Evolutionary conservation across 2,113 vertebrate genomes (phyloP).

Genomic region (Chionis minor): DNA sequence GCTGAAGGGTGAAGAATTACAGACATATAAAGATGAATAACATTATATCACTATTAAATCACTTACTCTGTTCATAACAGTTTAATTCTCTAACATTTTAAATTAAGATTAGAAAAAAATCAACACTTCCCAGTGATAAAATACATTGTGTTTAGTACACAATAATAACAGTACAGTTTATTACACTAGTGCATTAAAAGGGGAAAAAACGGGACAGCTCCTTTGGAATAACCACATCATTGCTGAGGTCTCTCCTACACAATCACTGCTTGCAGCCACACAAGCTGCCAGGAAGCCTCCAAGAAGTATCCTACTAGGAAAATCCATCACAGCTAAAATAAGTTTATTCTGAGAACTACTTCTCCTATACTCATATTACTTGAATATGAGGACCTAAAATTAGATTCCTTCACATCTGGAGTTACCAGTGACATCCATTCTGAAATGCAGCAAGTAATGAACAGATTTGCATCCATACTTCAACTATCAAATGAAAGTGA

Average conservation of each 20-base stretch:
- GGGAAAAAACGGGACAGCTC: background rate
- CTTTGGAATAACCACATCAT: background rate
- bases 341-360: background rate
- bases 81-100: slow-evolving; percentile 18
- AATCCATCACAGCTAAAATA: background rate
- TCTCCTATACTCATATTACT: background rate
- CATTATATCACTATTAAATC: slow-evolving; percentile 6
- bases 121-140: background rate
- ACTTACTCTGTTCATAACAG: background rate
- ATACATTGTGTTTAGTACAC: background rate
- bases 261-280: background rate
- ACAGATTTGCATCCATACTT: background rate
- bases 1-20: background rate
- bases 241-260: background rate
- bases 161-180: slow-evolving; percentile 7
- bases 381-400: slow-evolving; percentile 5
- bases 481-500: background rate
- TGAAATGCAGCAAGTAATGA: background rate
- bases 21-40: background rate
- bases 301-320: background rate
- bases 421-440: background rate
- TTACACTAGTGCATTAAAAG: slow-evolving; percentile 21
- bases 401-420: background rate
- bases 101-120: slow-evolving; percentile 35
- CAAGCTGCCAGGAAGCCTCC: background rate